Base-by-base conservation (phyloP, 2,888 invertebrate genomes). In the Hemicrepidius hirtus region DNA sequence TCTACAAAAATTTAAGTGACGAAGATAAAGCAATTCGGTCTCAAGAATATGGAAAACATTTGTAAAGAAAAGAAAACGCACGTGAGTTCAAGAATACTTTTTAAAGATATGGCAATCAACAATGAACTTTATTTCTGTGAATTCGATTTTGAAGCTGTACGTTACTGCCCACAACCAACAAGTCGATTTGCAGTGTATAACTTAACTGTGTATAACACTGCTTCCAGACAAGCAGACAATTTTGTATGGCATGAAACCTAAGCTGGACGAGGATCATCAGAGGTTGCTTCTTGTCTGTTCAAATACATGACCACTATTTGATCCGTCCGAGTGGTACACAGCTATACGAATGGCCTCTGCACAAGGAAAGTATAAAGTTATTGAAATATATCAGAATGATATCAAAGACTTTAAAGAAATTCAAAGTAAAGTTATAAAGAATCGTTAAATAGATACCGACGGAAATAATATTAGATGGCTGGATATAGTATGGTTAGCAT, bases 131-230 rank as follows among this genome's bases (percentile, higher is more conserved):
- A 3, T 12, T 12, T 40, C n/a, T n/a, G n/a, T n/a, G 40, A 40
- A n/a, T 40, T 40, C n/a, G 40, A 40, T 40, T 40, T 40, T 40
- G 40, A 40, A 40, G 40, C 40, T 40, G 40, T 40, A n/a, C 40
- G 40, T 40, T 40, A 40, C n/a, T 40, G 40, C 12, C 3, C 7
- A n/a, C 40, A 40, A n/a, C 12, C n/a, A 40, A 40, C 7, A 40
- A 12, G 3, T 12, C 7, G n/a, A 40, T 9, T n/a, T 12, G n/a
- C n/a, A 40, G 7, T 40, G n/a, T n/a, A n/a, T n/a, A n/a, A n/a
- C n/a, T n/a, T n/a, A n/a, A n/a, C n/a, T n/a, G n/a, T n/a, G n/a
- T n/a, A n/a, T n/a, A n/a, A n/a, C n/a, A n/a, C n/a, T 40, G 5
- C 6, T 40, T 12, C 40, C 7, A 40, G 40, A 40, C 7, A 40